Evolutionary conservation across 2,888 invertebrate genomes (phyloP), one percentile per base, ranked within the genome.

Genomic region (Acrobasis repandana): DNA sequence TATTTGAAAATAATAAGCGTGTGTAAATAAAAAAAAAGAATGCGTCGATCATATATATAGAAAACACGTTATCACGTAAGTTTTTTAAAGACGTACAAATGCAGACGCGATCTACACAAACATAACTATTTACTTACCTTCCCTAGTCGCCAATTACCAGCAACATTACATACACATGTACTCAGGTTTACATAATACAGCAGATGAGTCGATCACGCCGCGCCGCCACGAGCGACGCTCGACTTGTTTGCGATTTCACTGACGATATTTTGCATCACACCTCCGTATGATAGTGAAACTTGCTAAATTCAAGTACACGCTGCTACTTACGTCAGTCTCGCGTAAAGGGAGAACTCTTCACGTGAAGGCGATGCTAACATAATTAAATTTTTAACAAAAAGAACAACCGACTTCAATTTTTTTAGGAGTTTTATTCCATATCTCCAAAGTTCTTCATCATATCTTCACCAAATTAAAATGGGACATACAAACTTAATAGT

Each of bases 241-340:
- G 50, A 60, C 63, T 64, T 77, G 74, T 83, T 86, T 83, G 79
- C 78, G 81, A 84, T 86, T 87, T 87, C 86, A 80, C 85, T 82
- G 69, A 69, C 67, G 69, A 66, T 62, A 71, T 73, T 72, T 72
- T 70, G 66, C 68, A 63, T 69, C 60, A 62, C 57, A 51, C 54
- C 54, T 56, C 46, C 38, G 43, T 54, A 51, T 43, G 67, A 72
- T 70, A 74, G 73, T 68, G 71, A 76, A 75, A 75, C 72, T 69
- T 63, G 75, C 70, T 77, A 79, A 80, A 70, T 63, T 65, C 56
- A 61, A 62, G 59, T 57, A 61, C 77, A 77, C 74, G 78, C 11
- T 34, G 18, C 33, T 34, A 8, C 9, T 57, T 28, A 34, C 34
- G 57, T 46, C 57, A 48, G 6, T 16, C 9, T 48, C 34, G 47